Base-by-base conservation (phyloP, 2,888 invertebrate species). In the Cinara cedri region DNA sequence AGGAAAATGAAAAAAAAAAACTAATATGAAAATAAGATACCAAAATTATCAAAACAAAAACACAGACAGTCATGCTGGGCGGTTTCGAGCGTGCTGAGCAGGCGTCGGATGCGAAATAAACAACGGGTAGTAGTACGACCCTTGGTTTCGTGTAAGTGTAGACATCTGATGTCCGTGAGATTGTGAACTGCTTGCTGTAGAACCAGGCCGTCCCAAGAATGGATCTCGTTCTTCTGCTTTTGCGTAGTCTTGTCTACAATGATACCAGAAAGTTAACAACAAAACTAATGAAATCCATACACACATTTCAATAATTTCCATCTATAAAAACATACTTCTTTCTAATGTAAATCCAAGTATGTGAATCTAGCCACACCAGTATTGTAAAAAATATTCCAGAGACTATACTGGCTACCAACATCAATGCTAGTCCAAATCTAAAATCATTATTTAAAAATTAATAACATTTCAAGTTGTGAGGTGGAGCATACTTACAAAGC, bases 281-380 rank as follows among this genome's bases (percentile, higher is more conserved):
- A 55, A 55, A 66, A 42, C 34, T 14, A 46, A 55, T 49, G 11
- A n/a, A 75, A 63, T n/a, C 9, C 26, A 13, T 44, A 65, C 65
- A 42, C 34, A 34, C 34, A 34, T 6, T 4, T 34, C 34, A 34
- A 6, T 6, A 34, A 34, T 34, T 4, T 9, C 16, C 21, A 68
- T 57, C 10, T 51, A 81, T 54, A 76, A 57, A 66, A 63, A 82
- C 86, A 89, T 87, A 91, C 96, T 93, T 92, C 87, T 94, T 95
- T 84, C 95, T 91, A 83, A 97, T 96, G 85, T 97, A 96, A 85
- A 97, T 96, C 97, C 97, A 97, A 11, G 97, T 96, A 85, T 97
- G 96, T 6, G 96, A 97, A 85, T 97, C 96, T 75, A 97, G 92
- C 89, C 97, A 94, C 72, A 97, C 96, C 83, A 97, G 91, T 46